These are phyloP conservation scores for Pangasianodon gigas DNA, from an alignment of 2,113 vertebrate species.

Conservation along the genomic window DNA sequence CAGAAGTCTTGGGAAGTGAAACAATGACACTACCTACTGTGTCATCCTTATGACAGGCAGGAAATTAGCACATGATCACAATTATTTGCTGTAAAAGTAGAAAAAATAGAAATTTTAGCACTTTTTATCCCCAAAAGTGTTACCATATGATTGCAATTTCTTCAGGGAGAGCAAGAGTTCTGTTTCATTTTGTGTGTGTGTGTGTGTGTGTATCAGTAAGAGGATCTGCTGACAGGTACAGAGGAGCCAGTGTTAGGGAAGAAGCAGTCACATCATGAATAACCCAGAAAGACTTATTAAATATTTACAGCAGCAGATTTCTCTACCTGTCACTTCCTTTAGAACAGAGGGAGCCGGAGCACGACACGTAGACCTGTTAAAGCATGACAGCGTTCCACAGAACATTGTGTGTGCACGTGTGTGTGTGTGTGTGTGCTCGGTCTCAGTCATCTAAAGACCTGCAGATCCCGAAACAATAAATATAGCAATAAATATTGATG, in stretches of 20 bases:
- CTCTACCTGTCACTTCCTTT: slow-evolving; percentile 73
- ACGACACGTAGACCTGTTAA: slow-evolving; percentile 33
- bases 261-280: slow-evolving; percentile 66
- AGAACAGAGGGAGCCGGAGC: slow-evolving; percentile 65
- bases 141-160: not conserved
- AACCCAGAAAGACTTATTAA: slow-evolving; percentile 68
- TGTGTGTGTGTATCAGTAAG: not conserved
- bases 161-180: not conserved
- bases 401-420: slow-evolving; percentile 52
- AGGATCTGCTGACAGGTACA: slow-evolving; percentile 64
- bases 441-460: slow-evolving; percentile 44
- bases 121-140: not conserved
- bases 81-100: not conserved
- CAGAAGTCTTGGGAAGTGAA: not conserved
- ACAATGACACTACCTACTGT: not conserved
- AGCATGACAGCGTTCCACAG: slow-evolving; percentile 49
- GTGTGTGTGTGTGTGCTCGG: not conserved
- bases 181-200: slow-evolving; percentile 3
- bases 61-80: not conserved
- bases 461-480: slow-evolving; percentile 48
- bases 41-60: not conserved
- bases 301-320: slow-evolving; percentile 70
- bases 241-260: slow-evolving; percentile 44
- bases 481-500: slow-evolving; percentile 61
- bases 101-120: not conserved